Evolutionary conservation across 2,113 vertebrate species (phyloP).

Genomic region (Ramphastos sulfuratus): DNA sequence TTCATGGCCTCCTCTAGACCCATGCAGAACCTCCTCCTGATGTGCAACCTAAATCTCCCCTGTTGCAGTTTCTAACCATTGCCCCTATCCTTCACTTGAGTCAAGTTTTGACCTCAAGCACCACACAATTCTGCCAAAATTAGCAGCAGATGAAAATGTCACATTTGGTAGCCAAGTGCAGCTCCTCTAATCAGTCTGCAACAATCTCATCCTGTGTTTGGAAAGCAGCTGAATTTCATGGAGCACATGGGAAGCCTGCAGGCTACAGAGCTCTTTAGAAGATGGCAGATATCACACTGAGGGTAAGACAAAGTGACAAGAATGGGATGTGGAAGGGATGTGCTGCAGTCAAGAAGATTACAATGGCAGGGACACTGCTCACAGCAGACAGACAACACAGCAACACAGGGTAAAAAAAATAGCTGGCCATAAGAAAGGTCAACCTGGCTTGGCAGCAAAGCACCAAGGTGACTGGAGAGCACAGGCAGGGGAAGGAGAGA

Average conservation of each 20-base stretch:
- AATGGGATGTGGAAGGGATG: neutral
- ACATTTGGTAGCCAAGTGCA: neutral
- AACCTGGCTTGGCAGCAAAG: neutral
- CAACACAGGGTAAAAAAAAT: neutral
- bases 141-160: neutral
- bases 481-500: neutral
- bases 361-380: neutral
- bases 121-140: neutral
- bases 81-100: neutral
- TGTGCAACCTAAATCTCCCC: too few relatives aligned
- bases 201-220: neutral
- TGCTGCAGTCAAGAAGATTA: neutral
- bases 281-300: neutral
- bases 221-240: slow-evolving; percentile 5
- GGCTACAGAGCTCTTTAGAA: neutral
- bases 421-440: neutral
- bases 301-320: neutral
- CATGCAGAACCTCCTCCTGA: too few relatives aligned
- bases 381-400: neutral
- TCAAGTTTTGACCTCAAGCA: neutral
- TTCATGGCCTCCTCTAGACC: too few relatives aligned
- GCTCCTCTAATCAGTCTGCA: neutral
- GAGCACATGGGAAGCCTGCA: neutral
- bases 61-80: too few relatives aligned
- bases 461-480: neutral